Base-by-base conservation (phyloP, 2,113 vertebrate genomes). In the Pleuronectes platessa region DNA sequence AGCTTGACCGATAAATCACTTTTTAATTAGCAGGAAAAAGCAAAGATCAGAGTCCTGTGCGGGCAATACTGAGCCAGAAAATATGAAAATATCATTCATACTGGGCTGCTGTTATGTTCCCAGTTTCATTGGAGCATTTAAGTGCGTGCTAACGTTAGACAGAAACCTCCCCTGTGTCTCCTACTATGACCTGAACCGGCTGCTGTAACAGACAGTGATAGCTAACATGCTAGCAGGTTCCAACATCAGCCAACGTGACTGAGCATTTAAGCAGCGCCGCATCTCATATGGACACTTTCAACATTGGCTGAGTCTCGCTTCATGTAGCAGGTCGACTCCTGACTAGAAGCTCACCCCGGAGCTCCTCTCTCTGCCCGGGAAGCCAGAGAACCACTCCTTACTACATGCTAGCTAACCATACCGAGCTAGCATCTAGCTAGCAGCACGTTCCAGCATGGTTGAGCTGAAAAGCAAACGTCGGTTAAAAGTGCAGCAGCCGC, bases 401-500 rank as follows among this genome's bases (percentile, higher is more conserved):
- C 65, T 54, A 77, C 74, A 51, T 31, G 69, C 71, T 79, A 78
- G 68, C 85, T 80, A 70, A 66, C 60, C 37, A 58, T 18, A 4
- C 4, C 37, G 17, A 60, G 81, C 78, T 84, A 78, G 45, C 74
- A 1, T 67, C 61, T 55, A 75, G 68, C 79, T 79, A 82, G 68
- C 70, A 84, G 76, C 78, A 80, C 81, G 78, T 75, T 86, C 75
- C 76, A 64, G 84, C 84, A 78, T 85, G 84, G 74, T 51, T 63
- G 66, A 61, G 18, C 59, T 40, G 47, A 42, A 23, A 42, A 51
- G 53, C 67, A 24, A 10, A 68, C 26, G 59, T 42, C 53, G 21
- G 42, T 13, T 24, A 2, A 31, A 68, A 68, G 76, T 42, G 5
- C 14, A 37, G 47, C 17, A 47, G 64, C 23, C 8, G 12, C 4